phyloP scores from a whole-genome alignment of 2,888 invertebrate genomes.

The Omphaloscelis lunosa region DNA sequence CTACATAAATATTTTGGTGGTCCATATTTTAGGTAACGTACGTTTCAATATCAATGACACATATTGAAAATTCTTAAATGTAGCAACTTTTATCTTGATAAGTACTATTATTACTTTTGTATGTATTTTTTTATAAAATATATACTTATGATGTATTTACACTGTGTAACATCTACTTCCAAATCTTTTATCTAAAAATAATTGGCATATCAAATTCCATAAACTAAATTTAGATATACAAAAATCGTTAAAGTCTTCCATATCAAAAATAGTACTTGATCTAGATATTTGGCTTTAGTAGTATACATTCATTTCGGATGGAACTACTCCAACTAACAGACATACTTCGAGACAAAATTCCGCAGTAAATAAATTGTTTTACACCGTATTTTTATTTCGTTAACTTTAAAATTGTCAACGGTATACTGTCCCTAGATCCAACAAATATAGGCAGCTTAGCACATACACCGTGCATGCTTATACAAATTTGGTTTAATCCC shows the following conservation, averaged over 20 bases:
- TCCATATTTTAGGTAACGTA: constrained; percentile 83
- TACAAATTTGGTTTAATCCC: constrained; percentile 22
- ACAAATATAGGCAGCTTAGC: constrained; percentile 13
- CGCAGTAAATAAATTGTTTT: constrained; percentile 25
- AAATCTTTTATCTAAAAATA: constrained; percentile 83
- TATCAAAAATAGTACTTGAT: constrained; percentile 89
- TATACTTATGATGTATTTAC: constrained; percentile 88
- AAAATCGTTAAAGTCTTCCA: constrained; percentile 89
- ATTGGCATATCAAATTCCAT: constrained; percentile 91
- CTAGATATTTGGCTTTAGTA: constrained; percentile 80
- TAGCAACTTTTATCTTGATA: constrained; percentile 82
- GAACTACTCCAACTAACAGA: constrained; percentile 61
- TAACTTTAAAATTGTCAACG: constrained; percentile 48
- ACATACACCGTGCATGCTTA: background rate
- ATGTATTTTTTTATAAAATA: constrained; percentile 90
- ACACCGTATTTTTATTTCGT: constrained; percentile 32
- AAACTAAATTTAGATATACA: constrained; percentile 86
- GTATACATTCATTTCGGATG: constrained; percentile 53
- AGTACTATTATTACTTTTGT: constrained; percentile 84
- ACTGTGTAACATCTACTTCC: constrained; percentile 87
- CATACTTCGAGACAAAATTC: constrained; percentile 57
- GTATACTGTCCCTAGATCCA: constrained; percentile 6
- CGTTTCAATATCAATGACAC: constrained; percentile 88
- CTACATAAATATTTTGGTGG: constrained; percentile 78
- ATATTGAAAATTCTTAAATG: constrained; percentile 85